These are phyloP conservation scores for Macquaria australasica DNA, from an alignment of 2,113 vertebrate genomes.

Conservation along the genomic window DNA sequence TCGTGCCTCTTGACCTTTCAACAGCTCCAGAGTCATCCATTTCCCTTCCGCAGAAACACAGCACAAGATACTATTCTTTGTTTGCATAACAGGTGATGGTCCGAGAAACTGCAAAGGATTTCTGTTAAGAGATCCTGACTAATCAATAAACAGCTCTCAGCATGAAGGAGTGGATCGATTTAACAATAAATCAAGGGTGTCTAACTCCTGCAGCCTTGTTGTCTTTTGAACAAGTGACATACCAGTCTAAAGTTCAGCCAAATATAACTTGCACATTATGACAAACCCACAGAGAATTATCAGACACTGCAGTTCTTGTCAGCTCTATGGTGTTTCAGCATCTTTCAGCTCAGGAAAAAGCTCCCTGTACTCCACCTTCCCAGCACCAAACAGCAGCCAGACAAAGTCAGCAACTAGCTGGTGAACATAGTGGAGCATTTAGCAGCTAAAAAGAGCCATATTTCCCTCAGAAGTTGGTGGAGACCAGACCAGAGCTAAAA, in stretches of 20 bases:
- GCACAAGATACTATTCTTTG: not conserved
- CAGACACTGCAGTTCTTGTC: too few species aligned
- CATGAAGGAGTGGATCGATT: slow-evolving; percentile 14
- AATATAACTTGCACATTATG: not conserved
- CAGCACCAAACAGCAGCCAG: not conserved
- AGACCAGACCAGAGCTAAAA: not conserved
- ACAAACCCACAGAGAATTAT: too few species aligned
- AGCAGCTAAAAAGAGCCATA: too few species aligned
- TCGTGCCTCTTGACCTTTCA: slow-evolving; percentile 63
- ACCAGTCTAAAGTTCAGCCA: not conserved
- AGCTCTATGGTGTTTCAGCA: too few species aligned
- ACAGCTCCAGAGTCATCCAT: slow-evolving; percentile 28
- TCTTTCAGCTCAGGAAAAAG: too few species aligned
- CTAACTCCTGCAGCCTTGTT: not conserved
- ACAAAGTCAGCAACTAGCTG: too few species aligned
- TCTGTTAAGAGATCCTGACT: slow-evolving; percentile 15
- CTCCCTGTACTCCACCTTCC: too few species aligned
- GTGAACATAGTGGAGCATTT: not conserved
- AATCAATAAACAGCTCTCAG: slow-evolving; percentile 34
- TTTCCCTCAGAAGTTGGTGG: not conserved
- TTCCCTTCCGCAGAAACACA: not conserved
- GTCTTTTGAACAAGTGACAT: not conserved
- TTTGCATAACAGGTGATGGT: slow-evolving; percentile 6
- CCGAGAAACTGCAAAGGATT: slow-evolving; percentile 45
- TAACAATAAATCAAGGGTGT: slow-evolving; percentile 19